Base-by-base conservation (phyloP, 1,140 invertebrate genomes). In the Metopolophium dirhodum region DNA sequence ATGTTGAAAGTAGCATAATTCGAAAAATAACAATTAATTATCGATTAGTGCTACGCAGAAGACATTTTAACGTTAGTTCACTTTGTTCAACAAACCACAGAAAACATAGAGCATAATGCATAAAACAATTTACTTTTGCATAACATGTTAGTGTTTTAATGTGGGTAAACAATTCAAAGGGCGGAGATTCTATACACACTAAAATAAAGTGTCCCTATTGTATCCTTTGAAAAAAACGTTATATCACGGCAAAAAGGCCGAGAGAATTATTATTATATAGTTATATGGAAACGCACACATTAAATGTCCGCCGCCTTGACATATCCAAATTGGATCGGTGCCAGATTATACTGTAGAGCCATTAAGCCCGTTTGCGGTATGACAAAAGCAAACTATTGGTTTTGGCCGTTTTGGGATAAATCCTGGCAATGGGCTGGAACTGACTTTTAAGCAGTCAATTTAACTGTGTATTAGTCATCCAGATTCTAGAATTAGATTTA, bases 311-410 rank as follows among this genome's bases (percentile, higher is more conserved):
- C 85, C 85, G 41, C 45, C 85, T 23, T 86, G 41, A 88, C 30
- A 88, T 88, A n/a, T 47, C n/a, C 86, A 88, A 51, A 88, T 88
- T 49, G 86, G 47, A 88, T 23, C 30, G 30, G 30, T 88, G 86
- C 86, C 86, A 88, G 86, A 88, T 88, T 51, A 88, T 88, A 35
- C 45, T 49, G 20, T 88, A 35, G 14, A 88, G 30, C 86, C 45
- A 51, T 88, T 88, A 86, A 86, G 85, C 85, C 85, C 85, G 47
- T 88, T 88, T 88, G 47, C 30, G 86, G 47, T 49, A 88, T 35
- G 47, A 88, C 86, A 88, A 88, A 88, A 51, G 45, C 86, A 88
- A 88, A 88, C 47, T 88, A 51, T 88, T 88, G 86, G 86, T 88
- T 49, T 87, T 86, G 23, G 35, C 82, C 20, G 82, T 83, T 85